phyloP scores from a whole-genome alignment of 2,797 vertebrate species.

The Australoheros facetus region DNA sequence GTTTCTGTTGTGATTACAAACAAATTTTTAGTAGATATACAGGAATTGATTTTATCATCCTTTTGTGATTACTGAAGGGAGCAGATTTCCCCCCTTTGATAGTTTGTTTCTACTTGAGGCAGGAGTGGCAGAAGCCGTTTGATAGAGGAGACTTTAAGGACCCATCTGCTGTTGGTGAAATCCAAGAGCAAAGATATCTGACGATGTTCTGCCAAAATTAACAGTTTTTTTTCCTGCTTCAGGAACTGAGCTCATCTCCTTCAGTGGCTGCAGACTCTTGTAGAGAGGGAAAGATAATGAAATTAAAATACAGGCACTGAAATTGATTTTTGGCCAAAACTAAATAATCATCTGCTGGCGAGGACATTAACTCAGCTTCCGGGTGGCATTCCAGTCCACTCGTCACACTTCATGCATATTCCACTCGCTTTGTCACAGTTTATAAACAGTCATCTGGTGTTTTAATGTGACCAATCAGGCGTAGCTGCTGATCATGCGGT shows the following conservation, averaged over 20 bases:
- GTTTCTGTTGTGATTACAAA: neutral
- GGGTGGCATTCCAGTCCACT: neutral
- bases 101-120: slow-evolving; percentile 15
- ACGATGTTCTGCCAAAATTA: slow-evolving; percentile 13
- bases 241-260: neutral
- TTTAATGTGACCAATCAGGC: slow-evolving; percentile 17
- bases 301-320: slow-evolving; percentile 1
- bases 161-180: slow-evolving; percentile 18
- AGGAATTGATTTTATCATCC: neutral
- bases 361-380: neutral
- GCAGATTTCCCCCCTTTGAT: neutral
- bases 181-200: slow-evolving; percentile 7
- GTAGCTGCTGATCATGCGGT: neutral
- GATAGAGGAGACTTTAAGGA: slow-evolving; percentile 10
- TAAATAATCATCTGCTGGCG: neutral
- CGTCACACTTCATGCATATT: neutral
- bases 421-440: neutral
- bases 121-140: neutral
- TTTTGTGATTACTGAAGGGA: neutral
- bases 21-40: neutral
- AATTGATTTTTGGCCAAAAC: neutral
- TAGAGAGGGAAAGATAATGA: neutral
- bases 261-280: neutral
- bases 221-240: neutral
- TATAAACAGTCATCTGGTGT: slow-evolving; percentile 3